Conservation (phyloP, 2,888 invertebrate species). For the Leucania comma region DNA sequence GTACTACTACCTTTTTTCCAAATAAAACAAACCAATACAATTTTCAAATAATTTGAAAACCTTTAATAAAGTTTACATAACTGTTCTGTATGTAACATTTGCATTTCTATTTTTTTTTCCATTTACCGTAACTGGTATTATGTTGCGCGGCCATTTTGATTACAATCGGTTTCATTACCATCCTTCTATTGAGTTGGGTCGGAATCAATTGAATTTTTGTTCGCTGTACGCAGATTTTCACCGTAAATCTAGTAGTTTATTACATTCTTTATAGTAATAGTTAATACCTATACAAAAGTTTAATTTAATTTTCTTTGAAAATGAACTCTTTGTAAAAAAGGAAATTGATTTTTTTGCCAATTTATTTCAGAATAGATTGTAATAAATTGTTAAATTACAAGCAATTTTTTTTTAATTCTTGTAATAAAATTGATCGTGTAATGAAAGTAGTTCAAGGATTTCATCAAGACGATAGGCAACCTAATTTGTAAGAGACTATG, state of each 20-base stretch:
- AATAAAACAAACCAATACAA: slow-evolving; percentile 15
- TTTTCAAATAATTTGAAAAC: slow-evolving; percentile 36
- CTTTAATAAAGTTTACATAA: slow-evolving; percentile 38
- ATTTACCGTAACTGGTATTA: slow-evolving; percentile 35
- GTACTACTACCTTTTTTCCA: neutral
- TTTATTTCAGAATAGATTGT: slow-evolving; percentile 20
- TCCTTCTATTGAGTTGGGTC: slow-evolving; percentile 40
- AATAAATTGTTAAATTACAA: slow-evolving; percentile 39
- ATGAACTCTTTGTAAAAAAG: slow-evolving; percentile 26
- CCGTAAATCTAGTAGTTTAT: slow-evolving; percentile 11
- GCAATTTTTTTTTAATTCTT: slow-evolving; percentile 29
- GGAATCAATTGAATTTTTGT: slow-evolving; percentile 45
- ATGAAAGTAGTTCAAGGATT: neutral
- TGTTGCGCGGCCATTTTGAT: slow-evolving; percentile 35
- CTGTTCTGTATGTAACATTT: slow-evolving; percentile 46
- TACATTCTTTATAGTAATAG: neutral
- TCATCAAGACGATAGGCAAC: neutral
- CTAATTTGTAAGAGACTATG: neutral
- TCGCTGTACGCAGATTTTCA: slow-evolving; percentile 5
- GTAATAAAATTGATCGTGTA: slow-evolving; percentile 18
- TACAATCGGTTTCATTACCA: slow-evolving; percentile 40
- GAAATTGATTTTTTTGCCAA: slow-evolving; percentile 24
- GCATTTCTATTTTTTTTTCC: slow-evolving; percentile 58
- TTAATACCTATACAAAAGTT: neutral
- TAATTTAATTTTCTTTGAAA: slow-evolving; percentile 5